Evolutionary conservation across 2,888 invertebrate species (phyloP), one percentile per base, ranked within the genome.

Genomic region (Bursaphelenchus okinawaensis): DNA sequence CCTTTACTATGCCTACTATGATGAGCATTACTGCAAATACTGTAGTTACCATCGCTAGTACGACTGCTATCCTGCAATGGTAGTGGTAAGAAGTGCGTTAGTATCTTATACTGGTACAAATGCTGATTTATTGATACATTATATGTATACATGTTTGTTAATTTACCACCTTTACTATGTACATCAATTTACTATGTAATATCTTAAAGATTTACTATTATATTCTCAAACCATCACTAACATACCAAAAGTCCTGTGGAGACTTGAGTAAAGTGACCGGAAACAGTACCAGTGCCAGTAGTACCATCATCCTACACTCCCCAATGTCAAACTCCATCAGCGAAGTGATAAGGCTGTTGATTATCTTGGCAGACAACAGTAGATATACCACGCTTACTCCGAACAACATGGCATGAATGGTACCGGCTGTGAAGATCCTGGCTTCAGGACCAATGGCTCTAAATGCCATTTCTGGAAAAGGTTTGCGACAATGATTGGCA

Each of bases 391-490:
- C 74, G 20, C 76, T 73, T 29, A 81, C 77, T 27, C 81, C 69
- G 23, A 55, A 68, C n/a, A 68, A 52, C 65, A 65, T 65, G 16
- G 51, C 23, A 26, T 65, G 68, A 9, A 70, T 50, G 51, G 52
- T 50, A 26, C 29, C 23, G 28, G 61, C 68, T 24, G 66, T 66
- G 20, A 66, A 19, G 9, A 22, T 19, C 54, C 64, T 57, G 27
- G 73, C 75, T 3, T 28, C 29, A 29, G 64, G 65, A 24, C 81
- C 81, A 71, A 81, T 77, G 20, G 72, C 71, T 24, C 78, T 29
- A 29, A 73, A 76, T 12, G 81, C 81, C 77, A 81, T 80, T 65
- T 81, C 80, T 3, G 81, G 81, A 40, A 80, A 81, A 23, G 81
- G 81, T 63, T 81, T 80, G 40, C 79, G 69, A 64, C 78, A 79